A percentile compares a stretch with the other conserved stretches of the same genome.
Evolutionary conservation across 2,797 vertebrate genomes (phyloP).

Genomic region (Malurus splendens): DNA sequence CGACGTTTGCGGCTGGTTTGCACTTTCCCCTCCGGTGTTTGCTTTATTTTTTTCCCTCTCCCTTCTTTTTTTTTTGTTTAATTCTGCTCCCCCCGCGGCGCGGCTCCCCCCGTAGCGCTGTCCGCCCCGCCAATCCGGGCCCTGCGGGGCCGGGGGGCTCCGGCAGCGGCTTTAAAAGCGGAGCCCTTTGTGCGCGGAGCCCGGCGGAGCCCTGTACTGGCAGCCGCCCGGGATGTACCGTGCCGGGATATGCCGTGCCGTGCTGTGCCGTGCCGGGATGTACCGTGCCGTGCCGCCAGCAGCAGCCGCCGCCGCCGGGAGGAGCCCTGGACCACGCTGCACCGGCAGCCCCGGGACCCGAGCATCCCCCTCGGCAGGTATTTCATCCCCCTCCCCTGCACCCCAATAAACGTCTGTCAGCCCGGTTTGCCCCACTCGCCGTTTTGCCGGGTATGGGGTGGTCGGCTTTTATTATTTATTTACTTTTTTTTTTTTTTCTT

Average conservation of each 20-base stretch:
- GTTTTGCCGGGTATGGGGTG: not conserved
- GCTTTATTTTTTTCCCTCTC: not conserved
- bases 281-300: not conserved
- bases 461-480: not conserved
- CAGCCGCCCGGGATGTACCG: not conserved
- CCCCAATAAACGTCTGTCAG: conserved; percentile 16
- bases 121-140: conserved; percentile 32
- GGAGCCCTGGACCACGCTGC: not conserved
- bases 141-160: not conserved
- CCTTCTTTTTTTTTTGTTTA: not conserved
- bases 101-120: not conserved
- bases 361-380: not conserved
- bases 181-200: conserved; percentile 8
- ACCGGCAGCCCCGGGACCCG: not conserved
- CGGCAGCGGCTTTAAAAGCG: conserved; percentile 10
- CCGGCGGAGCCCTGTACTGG: not conserved
- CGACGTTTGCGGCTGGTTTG: not conserved
- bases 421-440: not conserved
- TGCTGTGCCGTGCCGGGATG: not conserved
- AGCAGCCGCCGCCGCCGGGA: not conserved
- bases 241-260: not conserved
- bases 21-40: not conserved
- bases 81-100: not conserved
- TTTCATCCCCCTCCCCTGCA: not conserved
- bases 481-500: no score